Conservation (phyloP, 2,888 invertebrate genomes). For the Drosophila eohydei region DNA sequence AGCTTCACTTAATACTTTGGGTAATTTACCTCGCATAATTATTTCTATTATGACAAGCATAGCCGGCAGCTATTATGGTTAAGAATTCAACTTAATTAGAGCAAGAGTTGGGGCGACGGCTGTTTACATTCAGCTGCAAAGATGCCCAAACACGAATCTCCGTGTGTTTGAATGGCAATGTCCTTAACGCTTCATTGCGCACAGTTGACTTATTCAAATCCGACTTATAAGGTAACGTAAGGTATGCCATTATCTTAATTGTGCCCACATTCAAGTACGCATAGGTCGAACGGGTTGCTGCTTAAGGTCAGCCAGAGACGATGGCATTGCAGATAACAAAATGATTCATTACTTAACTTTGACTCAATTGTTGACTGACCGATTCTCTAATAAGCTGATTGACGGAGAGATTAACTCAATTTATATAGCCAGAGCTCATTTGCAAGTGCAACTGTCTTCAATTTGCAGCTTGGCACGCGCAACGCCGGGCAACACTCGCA, state of each 20-base stretch:
- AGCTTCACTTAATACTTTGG: constrained; percentile 50
- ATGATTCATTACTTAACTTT: background rate
- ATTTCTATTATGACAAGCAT: constrained; percentile 50
- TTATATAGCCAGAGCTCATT: background rate
- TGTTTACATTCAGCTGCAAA: constrained; percentile 28
- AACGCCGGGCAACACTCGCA: background rate
- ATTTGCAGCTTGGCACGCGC: background rate
- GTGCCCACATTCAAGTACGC: background rate
- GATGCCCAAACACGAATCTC: constrained; percentile 44
- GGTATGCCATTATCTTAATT: constrained; percentile 40
- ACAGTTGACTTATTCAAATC: background rate
- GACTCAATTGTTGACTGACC: background rate
- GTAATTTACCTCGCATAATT: constrained; percentile 41
- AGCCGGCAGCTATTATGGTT: constrained; percentile 54
- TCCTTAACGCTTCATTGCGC: constrained; percentile 42
- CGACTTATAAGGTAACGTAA: constrained; percentile 26
- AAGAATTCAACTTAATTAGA: constrained; percentile 46
- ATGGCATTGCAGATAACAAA: background rate
- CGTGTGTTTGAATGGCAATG: constrained; percentile 25
- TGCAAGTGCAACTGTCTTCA: background rate
- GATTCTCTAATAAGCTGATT: background rate
- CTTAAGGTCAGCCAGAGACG: background rate
- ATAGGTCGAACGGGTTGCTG: background rate
- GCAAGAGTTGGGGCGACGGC: constrained; percentile 3
- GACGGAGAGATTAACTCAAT: background rate